Evolutionary conservation across 2,797 vertebrate genomes (phyloP).

Genomic region (Liparis tanakae): DNA sequence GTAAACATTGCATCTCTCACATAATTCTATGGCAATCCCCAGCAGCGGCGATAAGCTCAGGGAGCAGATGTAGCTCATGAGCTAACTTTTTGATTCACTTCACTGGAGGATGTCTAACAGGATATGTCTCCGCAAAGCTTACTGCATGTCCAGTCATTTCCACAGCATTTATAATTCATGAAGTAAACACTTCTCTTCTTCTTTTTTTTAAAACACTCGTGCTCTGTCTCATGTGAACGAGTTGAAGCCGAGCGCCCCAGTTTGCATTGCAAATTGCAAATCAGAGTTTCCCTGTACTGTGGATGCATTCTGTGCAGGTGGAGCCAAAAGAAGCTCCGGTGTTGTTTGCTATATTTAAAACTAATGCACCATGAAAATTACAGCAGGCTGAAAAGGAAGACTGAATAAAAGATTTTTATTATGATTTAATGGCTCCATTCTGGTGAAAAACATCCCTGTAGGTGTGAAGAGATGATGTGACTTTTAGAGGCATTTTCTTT

Average conservation of each 20-base stretch:
- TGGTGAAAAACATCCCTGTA: constrained; percentile 23
- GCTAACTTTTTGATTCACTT: constrained; percentile 65
- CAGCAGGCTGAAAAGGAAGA: constrained; percentile 23
- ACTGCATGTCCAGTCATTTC: constrained; percentile 51
- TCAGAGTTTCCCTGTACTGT: background rate
- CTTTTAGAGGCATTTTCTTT: constrained; percentile 20
- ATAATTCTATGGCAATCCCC: constrained; percentile 64
- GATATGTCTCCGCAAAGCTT: constrained; percentile 60
- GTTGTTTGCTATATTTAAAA: constrained; percentile 25
- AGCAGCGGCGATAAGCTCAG: constrained; percentile 59
- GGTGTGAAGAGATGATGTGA: constrained; percentile 27
- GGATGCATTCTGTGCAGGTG: constrained; percentile 41
- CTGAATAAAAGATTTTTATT: constrained; percentile 46
- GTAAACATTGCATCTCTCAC: constrained; percentile 61
- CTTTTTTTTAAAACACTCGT: background rate
- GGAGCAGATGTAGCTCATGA: constrained; percentile 57
- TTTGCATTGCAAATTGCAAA: constrained; percentile 42
- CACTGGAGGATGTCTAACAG: constrained; percentile 60
- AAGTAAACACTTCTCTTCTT: constrained; percentile 42
- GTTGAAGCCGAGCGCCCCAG: constrained; percentile 2
- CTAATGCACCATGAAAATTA: constrained; percentile 39
- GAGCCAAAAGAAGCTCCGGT: constrained; percentile 31
- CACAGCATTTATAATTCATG: constrained; percentile 60
- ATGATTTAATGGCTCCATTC: constrained; percentile 39
- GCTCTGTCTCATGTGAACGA: constrained; percentile 39